Base-by-base conservation (phyloP, 2,888 invertebrate species). In the Biston stratarius region DNA sequence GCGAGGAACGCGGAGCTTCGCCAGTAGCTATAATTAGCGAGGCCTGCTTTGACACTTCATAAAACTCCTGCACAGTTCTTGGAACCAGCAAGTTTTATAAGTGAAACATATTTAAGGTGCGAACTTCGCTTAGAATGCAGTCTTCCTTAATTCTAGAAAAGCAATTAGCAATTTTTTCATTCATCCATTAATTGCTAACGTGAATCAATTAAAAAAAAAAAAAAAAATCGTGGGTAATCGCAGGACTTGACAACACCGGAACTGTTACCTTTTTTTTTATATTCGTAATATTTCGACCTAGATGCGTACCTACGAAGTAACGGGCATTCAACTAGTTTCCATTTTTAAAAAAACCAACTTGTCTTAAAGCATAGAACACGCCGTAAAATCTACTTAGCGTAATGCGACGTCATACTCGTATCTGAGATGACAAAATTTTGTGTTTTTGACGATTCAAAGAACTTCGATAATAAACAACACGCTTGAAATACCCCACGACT, bases 21-120 rank as follows among this genome's bases (percentile, higher is more conserved):
- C 68, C 77, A 74, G 67, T 70, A 77, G 67, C 79, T 91, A 91
- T 87, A 84, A 87, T 89, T 91, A 91, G 90, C 81, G 44, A 72
- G 74, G 75, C 79, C 80, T 82, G 83, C 83, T 85, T 86, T 84
- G 82, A 78, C 76, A 78, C 76, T 77, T 74, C 45, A 62, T 76
- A 73, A 75, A 78, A 77, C 78, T 77, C 81, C 82, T 81, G 80
- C 48, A 33, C 48, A 24, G 48, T 33, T 48, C 48, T 24, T 48
- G 48, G 33, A 48, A 48, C 24, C 44, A 44, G n/a, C 44, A 38
- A 38, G 38, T 38, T 38, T 24, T 24, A 24, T 24, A 24, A 24
- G 24, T 24, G 3, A 2, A 24, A 24, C 24, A 24, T 24, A 38
- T 38, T 38, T 11, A 8, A 8, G 44, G 11, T 44, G n/a, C 11